Evolutionary conservation across 1,140 invertebrate genomes (phyloP).

Genomic region (Trichoplusia ni): DNA sequence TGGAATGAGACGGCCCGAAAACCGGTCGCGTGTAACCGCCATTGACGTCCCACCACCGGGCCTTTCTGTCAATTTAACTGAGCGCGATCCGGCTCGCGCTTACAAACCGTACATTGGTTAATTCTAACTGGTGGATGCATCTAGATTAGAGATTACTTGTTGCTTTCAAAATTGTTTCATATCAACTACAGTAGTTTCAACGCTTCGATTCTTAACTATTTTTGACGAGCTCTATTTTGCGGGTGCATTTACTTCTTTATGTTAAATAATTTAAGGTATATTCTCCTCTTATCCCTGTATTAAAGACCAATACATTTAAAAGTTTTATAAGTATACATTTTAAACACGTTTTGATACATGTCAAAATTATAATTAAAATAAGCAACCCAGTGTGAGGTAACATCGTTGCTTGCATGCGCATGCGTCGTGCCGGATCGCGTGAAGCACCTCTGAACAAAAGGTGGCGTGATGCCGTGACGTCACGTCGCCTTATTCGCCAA

Average conservation of each 20-base stretch:
- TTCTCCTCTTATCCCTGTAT: too few relatives aligned
- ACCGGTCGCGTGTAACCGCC: constrained; percentile 40
- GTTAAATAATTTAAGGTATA: too few relatives aligned
- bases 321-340: background rate
- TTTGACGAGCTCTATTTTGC: too few relatives aligned
- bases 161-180: background rate
- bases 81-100: constrained; percentile 59
- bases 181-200: background rate
- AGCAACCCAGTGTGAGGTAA: constrained; percentile 26
- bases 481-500: constrained; percentile 71
- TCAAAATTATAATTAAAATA: too few relatives aligned
- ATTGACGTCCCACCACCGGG: constrained; percentile 55
- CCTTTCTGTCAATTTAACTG: constrained; percentile 61
- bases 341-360: too few relatives aligned
- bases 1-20: constrained; percentile 56
- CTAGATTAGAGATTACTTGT: too few relatives aligned
- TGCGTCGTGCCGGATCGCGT: constrained; percentile 65
- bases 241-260: too few relatives aligned
- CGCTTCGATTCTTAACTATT: too few relatives aligned
- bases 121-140: background rate
- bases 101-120: background rate
- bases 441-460: constrained; percentile 73
- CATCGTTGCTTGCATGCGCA: constrained; percentile 26
- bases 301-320: too few relatives aligned
- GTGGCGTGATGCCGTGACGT: constrained; percentile 79